These are phyloP conservation scores for Gryon sp. DNA, from an alignment of 1,140 invertebrate species.

Conservation along the genomic window DNA sequence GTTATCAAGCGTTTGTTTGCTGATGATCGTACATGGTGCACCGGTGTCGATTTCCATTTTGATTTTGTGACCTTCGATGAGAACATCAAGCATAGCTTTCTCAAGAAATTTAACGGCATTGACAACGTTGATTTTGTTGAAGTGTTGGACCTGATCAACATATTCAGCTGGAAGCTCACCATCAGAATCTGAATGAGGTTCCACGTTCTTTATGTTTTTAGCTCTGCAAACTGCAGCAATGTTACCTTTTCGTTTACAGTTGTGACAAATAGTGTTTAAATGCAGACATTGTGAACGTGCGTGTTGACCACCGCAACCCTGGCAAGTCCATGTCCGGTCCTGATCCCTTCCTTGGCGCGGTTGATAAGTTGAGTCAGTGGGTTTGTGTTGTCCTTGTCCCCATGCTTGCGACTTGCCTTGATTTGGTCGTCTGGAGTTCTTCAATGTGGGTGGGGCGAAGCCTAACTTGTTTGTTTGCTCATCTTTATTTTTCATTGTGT, in stretches of 20 bases:
- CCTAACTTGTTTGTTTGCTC: background rate
- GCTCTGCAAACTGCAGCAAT: constrained; percentile 31
- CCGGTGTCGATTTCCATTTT: constrained; percentile 25
- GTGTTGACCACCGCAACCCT: constrained; percentile 36
- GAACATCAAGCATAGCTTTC: constrained; percentile 5
- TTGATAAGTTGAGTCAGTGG: too few relatives aligned
- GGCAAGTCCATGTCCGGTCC: background rate
- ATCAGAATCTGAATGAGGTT: background rate
- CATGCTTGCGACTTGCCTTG: too few relatives aligned
- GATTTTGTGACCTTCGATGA: constrained; percentile 8
- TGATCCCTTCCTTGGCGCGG: too few relatives aligned
- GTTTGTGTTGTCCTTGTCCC: too few relatives aligned
- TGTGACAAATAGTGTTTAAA: constrained; percentile 27
- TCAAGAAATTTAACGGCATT: background rate
- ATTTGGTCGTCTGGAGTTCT: too few relatives aligned
- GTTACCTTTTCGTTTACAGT: constrained; percentile 36
- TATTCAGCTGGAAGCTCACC: background rate
- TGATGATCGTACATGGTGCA: constrained; percentile 37
- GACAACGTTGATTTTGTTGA: background rate
- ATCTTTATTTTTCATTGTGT: background rate
- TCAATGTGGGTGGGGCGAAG: too few relatives aligned
- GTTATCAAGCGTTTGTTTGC: background rate
- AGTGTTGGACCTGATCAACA: background rate
- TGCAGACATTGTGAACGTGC: background rate
- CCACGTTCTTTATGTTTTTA: too few relatives aligned